These are phyloP conservation scores for Rhamphomyia laevipes DNA, from an alignment of 2,888 invertebrate species.

Conservation along the genomic window DNA sequence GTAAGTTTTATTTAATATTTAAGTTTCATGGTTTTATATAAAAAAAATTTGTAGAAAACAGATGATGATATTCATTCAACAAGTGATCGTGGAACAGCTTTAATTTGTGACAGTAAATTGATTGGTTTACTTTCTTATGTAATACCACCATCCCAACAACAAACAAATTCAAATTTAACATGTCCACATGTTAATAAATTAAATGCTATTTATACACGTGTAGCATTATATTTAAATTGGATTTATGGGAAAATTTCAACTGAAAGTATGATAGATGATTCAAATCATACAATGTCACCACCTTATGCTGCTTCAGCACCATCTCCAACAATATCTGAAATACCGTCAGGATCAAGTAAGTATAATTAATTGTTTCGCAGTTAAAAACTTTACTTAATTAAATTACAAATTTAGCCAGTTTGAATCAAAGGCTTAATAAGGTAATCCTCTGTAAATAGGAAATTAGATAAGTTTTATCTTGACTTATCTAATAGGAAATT, in stretches of 20 bases:
- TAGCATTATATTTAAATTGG: slow-evolving; percentile 7
- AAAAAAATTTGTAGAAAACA: neutral
- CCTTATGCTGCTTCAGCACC: slow-evolving; percentile 5
- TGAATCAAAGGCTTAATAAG: no score
- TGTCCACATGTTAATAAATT: slow-evolving; percentile 3
- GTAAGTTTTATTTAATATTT: slow-evolving; percentile 15
- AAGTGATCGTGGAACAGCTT: slow-evolving; percentile 11
- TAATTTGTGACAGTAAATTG: slow-evolving; percentile 10
- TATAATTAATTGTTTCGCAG: no score
- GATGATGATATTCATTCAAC: slow-evolving; percentile 1
- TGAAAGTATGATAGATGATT: neutral
- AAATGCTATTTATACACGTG: slow-evolving; percentile 8
- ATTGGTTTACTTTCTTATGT: slow-evolving; percentile 10
- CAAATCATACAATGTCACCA: slow-evolving; percentile 1
- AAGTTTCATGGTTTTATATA: neutral
- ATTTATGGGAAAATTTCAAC: slow-evolving; percentile 6
- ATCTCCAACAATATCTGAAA: neutral
- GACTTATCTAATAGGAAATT: no score
- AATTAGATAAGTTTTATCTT: no score
- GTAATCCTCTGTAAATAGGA: no score
- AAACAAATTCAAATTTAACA: neutral
- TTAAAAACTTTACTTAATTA: no score
- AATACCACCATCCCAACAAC: slow-evolving; percentile 7
- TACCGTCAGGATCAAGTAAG: no score
- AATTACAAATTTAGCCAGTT: no score